phyloP scores from a whole-genome alignment of 2,113 vertebrate species.

The Psilopogon haemacephalus region DNA sequence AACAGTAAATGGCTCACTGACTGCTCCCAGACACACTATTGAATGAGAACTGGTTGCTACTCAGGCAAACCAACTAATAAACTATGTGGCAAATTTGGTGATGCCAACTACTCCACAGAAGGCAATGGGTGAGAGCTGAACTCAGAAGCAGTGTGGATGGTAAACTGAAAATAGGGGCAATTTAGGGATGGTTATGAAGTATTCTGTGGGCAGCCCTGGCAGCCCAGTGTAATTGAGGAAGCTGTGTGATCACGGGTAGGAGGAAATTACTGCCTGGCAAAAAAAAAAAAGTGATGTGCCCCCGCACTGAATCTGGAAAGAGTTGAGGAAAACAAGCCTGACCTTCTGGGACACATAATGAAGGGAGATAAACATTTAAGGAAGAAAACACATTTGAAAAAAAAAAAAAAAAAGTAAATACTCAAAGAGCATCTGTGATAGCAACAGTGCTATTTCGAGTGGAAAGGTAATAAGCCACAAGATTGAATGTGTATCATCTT shows the following conservation, averaged over 20 bases:
- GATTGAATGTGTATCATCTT: conserved; percentile 17
- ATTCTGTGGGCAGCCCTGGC: neutral
- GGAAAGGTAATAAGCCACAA: conserved; percentile 24
- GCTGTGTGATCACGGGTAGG: neutral
- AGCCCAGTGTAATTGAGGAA: neutral
- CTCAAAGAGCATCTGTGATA: neutral
- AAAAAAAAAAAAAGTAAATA: neutral
- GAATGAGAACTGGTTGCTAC: neutral
- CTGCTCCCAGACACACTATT: neutral
- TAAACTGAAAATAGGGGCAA: neutral
- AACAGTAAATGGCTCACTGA: neutral
- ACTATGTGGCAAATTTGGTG: neutral
- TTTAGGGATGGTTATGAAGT: neutral
- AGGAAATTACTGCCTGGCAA: neutral
- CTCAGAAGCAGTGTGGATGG: neutral
- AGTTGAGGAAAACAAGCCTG: neutral
- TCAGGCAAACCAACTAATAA: neutral
- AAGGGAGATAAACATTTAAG: neutral
- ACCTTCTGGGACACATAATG: neutral
- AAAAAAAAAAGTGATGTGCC: neutral
- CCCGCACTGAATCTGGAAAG: neutral
- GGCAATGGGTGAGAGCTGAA: neutral
- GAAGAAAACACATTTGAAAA: neutral
- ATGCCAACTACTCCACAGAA: neutral
- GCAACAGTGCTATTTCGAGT: neutral